Evolutionary conservation across 2,113 vertebrate species (phyloP), one percentile per base, ranked within the genome.

Genomic region (Regulus satrapa): DNA sequence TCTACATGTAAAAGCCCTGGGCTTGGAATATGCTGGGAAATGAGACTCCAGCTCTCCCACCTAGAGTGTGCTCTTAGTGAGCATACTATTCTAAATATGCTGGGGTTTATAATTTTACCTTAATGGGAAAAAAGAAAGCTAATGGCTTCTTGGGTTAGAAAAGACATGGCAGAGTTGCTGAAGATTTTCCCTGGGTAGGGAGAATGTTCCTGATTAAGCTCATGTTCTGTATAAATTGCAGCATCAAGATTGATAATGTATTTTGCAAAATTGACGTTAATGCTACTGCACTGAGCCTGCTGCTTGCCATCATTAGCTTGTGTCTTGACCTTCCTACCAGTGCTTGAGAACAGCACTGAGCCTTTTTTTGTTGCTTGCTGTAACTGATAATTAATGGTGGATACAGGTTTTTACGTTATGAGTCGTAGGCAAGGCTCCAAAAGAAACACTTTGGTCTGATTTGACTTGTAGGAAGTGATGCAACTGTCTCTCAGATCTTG

Each of bases 401-500:
- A 28, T 62, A 48, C 16, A 29, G 26, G 58, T 85, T 85, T 63
- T 75, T 85, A 63, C 61, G 16, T 48, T 49, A 8, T 20, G 31
- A 74, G 79, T 80, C 31, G 69, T 38, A 55, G 23, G 24, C 43
- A 68, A 58, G 73, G 62, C 23, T 82, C 34, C 31, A 81, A 75
- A 85, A 83, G 46, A 82, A 94, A 85, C 75, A 12, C 28, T 71
- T 73, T 68, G 59, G 26, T 91, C n/a, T 90, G n/a, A 36, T 89
- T 94, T 95, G 67, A 43, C 91, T 85, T 88, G 45, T 15, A 99
- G 99, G 99, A 91, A 98, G 98, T 49, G 99, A 99, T 81, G 97
- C 97, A 86, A 99, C 98, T 0, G 98, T 99, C 23, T 99, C 98
- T 54, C 99, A 99, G 97, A 99, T 99, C 89, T 96, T 99, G 96